Conservation (phyloP, 1,140 invertebrate genomes). For the Aricia agestis region DNA sequence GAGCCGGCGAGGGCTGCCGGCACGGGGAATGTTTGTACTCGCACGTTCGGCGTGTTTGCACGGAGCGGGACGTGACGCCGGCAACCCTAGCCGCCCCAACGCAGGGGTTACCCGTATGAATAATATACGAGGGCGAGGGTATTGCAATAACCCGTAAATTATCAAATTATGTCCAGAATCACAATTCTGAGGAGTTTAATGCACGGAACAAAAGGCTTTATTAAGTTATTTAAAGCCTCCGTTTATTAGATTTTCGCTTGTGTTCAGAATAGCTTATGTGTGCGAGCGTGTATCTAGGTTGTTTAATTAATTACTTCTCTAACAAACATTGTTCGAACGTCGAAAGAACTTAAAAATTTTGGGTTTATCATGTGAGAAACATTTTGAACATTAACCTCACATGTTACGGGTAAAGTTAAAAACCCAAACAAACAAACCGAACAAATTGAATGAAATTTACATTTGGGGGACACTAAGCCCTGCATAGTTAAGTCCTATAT, state of each 20-base stretch:
- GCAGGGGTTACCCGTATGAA: slow-evolving; percentile 65
- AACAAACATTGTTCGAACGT: too few relatives aligned
- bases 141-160: slow-evolving; percentile 62
- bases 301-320: background rate
- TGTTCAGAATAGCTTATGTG: slow-evolving; percentile 12
- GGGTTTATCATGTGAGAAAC: too few relatives aligned
- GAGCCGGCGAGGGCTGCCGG: slow-evolving; percentile 35
- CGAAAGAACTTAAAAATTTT: too few relatives aligned
- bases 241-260: background rate
- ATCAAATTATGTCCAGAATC: slow-evolving; percentile 57
- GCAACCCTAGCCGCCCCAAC: slow-evolving; percentile 41
- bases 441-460: background rate
- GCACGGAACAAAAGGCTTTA: slow-evolving; percentile 8
- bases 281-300: background rate
- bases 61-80: background rate
- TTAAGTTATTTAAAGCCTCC: slow-evolving; percentile 24
- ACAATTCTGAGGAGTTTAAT: slow-evolving; percentile 13
- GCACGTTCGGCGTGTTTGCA: background rate
- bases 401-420: background rate
- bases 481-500: slow-evolving; percentile 5
- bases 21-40: background rate
- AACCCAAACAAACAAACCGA: background rate
- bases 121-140: slow-evolving; percentile 56
- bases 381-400: too few relatives aligned
- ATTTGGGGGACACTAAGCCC: slow-evolving; percentile 1